These are phyloP conservation scores for Agapostemon virescens DNA, from an alignment of 2,888 invertebrate genomes.

Conservation along the genomic window DNA sequence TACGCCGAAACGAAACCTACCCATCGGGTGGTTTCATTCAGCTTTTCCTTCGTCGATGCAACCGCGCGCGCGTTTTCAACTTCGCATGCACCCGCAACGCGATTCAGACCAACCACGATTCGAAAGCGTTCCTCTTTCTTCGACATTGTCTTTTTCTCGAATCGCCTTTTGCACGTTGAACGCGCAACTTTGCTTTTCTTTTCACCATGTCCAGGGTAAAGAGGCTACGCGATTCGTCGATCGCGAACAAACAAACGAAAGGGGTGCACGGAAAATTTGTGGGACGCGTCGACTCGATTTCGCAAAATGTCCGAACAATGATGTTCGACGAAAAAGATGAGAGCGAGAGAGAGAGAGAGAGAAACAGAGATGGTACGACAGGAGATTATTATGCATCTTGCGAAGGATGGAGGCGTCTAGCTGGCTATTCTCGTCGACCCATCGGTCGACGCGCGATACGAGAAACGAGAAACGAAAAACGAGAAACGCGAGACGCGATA, in stretches of 20 bases:
- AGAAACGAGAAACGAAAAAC: too few species aligned
- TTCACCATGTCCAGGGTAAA: too few species aligned
- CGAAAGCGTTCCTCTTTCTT: not conserved
- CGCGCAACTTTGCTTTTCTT: too few species aligned
- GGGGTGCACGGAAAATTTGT: not conserved
- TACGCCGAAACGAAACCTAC: conserved; percentile 61
- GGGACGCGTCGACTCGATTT: not conserved
- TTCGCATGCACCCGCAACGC: not conserved
- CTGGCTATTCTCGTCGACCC: conserved; percentile 59
- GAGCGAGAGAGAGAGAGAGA: not conserved
- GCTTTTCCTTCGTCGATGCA: conserved; percentile 46
- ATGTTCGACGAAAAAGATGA: not conserved
- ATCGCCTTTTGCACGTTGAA: too few species aligned
- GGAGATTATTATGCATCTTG: conserved; percentile 15
- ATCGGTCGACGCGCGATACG: conserved; percentile 47
- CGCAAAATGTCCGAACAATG: not conserved
- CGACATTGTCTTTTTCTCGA: not conserved
- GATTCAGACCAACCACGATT: not conserved
- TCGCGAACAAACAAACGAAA: not conserved
- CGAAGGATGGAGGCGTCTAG: conserved; percentile 28
- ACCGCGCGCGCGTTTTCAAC: not conserved
- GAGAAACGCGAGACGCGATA: not conserved
- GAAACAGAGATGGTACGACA: not conserved
- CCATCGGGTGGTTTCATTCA: conserved; percentile 72
- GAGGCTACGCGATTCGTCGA: not conserved